Evolutionary conservation across 2,888 invertebrate species (phyloP), one percentile per base, ranked within the genome.

Genomic region (Poecilobothrus nobilitatus): DNA sequence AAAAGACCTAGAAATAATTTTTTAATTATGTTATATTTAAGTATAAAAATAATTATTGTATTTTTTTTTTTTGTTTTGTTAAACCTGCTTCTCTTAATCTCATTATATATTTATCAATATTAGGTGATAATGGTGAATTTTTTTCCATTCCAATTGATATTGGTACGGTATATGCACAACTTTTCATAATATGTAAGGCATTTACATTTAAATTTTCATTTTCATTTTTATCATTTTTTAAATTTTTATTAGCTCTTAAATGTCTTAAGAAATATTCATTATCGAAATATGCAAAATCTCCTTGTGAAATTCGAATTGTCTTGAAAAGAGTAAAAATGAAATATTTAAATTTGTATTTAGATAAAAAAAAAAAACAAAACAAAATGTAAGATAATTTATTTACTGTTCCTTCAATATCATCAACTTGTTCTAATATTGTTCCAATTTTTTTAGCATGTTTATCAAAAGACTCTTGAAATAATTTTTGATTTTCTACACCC

Each of bases 121-220:
- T 82, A 0, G 86, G 85, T 76, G 91, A 91, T 7, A 92, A 78
- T 0, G 92, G 91, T 0, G 92, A 92, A 78, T 93, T 92, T 75
- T 90, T 92, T 75, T 91, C 90, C 74, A 93, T 84, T 0, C 92
- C 93, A 71, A 94, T 83, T 0, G 92, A 91, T 67, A 93, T 86
- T 0, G 93, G 93, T 85, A 91, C 90, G 73, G 89, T 87, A 7
- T 93, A 87, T 0, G 90, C 87, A 78, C 94, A 94, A 71, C 92
- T 89, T 2, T 84, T 83, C 93, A 94, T 94, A 12, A 94, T 90
- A 74, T 94, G 93, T 68, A 94, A 80, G 0, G 75, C 74, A 2
- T 76, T 73, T 18, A n/a, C 22, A 65, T 65, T 20, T 20, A 15
- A 62, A n/a, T 62, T 22, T 22, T 21, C 20, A 22, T n/a, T 37